phyloP scores from a whole-genome alignment of 2,113 vertebrate species.

The Callorhinus ursinus region DNA sequence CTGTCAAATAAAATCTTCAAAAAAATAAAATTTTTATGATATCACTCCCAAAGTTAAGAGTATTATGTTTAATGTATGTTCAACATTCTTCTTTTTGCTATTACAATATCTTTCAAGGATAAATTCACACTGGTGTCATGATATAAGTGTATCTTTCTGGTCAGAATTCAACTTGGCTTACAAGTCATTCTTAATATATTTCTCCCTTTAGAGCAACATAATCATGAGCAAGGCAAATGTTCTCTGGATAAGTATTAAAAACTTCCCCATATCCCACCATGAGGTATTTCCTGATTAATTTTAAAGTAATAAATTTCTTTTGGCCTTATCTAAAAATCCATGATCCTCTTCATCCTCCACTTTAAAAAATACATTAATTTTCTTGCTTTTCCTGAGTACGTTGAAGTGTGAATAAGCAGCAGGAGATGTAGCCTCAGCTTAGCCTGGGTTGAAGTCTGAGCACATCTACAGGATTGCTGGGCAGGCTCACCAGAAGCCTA shows the following conservation, averaged over 20 bases:
- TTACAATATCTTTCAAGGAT: background rate
- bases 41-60: background rate
- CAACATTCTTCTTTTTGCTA: background rate
- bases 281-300: slow-evolving; percentile 7
- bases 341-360: background rate
- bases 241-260: background rate
- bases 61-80: background rate
- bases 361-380: background rate
- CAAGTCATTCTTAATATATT: background rate
- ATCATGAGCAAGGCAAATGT: background rate
- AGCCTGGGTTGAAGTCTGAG: background rate
- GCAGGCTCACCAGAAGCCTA: background rate
- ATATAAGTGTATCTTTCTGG: background rate
- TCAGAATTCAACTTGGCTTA: background rate
- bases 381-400: background rate
- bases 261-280: background rate
- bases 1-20: background rate
- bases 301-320: slow-evolving; percentile 19
- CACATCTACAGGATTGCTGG: background rate
- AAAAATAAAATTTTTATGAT: background rate
- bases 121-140: background rate
- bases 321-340: background rate
- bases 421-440: background rate
- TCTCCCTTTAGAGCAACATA: background rate
- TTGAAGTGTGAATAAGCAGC: background rate